A percentile compares a stretch with the other conserved stretches of the same genome.
Evolutionary conservation across 1,140 invertebrate species (phyloP).

Genomic region (Bradysia coprophila): DNA sequence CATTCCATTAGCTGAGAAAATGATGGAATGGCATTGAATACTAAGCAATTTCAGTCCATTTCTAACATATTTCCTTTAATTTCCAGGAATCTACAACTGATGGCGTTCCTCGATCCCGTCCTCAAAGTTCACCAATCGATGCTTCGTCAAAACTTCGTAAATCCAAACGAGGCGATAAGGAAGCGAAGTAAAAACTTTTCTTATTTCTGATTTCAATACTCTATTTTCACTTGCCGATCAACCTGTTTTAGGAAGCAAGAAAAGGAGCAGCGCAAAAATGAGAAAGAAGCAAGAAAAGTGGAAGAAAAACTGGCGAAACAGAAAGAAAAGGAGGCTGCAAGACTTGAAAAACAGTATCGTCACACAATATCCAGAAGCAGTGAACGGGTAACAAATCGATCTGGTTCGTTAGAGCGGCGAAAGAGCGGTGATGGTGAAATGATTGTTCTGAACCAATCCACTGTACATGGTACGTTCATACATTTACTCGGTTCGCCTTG

Average conservation of each 20-base stretch:
- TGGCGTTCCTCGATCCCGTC: conserved; percentile 8
- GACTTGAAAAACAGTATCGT: conserved; percentile 21
- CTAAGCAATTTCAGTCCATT: too few species aligned
- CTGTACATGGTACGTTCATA: conserved; percentile 13
- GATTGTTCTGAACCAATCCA: conserved; percentile 27
- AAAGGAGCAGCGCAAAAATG: conserved; percentile 17
- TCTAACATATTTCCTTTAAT: too few species aligned
- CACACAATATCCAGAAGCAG: conserved; percentile 23
- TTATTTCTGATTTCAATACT: conserved; percentile 1
- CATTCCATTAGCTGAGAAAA: too few species aligned
- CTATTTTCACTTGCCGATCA: too few species aligned
- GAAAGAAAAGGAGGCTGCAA: conserved; percentile 19
- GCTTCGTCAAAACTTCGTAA: conserved; percentile 20
- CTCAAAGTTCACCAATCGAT: conserved; percentile 21
- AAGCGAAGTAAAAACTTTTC: conserved; percentile 12
- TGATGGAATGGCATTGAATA: too few species aligned
- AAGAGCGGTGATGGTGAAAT: conserved; percentile 27
- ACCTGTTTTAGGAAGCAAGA: conserved; percentile 14
- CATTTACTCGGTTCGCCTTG: neutral
- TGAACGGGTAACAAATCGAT: conserved; percentile 16
- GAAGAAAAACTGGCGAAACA: conserved; percentile 18
- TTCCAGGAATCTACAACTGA: conserved; percentile 10
- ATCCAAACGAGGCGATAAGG: conserved; percentile 22
- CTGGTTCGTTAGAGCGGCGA: conserved; percentile 29
- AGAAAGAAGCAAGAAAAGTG: conserved; percentile 20